Evolutionary conservation across 1,140 invertebrate species (phyloP).

Genomic region (Drosophila neocordata): DNA sequence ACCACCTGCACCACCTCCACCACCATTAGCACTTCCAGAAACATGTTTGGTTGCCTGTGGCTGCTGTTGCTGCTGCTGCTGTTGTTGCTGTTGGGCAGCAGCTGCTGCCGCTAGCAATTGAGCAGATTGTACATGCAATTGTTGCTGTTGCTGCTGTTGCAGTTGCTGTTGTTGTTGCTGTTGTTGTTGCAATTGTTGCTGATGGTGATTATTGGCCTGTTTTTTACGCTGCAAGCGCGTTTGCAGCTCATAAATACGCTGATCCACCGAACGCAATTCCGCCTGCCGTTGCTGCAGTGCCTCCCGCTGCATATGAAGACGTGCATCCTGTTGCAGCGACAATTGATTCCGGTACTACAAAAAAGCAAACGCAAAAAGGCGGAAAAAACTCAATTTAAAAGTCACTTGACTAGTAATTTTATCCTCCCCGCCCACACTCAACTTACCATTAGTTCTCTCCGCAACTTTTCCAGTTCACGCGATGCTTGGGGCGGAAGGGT

Average conservation of each 20-base stretch:
- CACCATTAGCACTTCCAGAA: neutral
- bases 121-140: conserved; percentile 41
- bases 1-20: neutral
- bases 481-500: conserved; percentile 88
- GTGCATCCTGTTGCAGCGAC: conserved; percentile 95
- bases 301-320: conserved; percentile 93
- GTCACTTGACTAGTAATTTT: neutral
- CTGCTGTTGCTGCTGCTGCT: conserved; percentile 44
- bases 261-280: conserved; percentile 95
- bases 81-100: conserved; percentile 41
- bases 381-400: neutral
- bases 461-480: conserved; percentile 94
- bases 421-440: neutral
- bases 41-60: conserved; percentile 29
- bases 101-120: conserved; percentile 42
- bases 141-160: conserved; percentile 50
- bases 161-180: conserved; percentile 48
- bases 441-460: conserved; percentile 94
- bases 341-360: conserved; percentile 96
- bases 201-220: conserved; percentile 84
- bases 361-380: conserved; percentile 64
- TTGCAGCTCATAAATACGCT: conserved; percentile 95
- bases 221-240: conserved; percentile 94
- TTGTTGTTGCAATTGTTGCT: conserved; percentile 65
- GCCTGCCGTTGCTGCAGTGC: conserved; percentile 93